Conservation (phyloP, 1,140 invertebrate genomes). For the Zaprionus inermis region DNA sequence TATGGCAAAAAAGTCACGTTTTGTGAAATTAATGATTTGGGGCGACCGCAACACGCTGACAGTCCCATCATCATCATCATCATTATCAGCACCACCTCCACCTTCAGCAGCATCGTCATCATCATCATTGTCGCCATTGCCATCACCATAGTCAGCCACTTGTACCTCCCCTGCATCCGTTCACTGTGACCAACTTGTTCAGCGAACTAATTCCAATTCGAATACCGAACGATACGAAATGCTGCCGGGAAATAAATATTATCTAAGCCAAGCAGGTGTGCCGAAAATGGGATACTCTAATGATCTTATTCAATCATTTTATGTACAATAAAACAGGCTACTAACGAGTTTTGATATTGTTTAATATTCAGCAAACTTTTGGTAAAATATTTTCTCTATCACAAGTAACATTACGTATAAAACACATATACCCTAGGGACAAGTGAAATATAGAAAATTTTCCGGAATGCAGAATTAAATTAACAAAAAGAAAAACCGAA, state of each 20-base stretch:
- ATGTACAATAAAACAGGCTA: too few relatives aligned
- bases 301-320: neutral
- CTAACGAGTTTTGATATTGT: too few relatives aligned
- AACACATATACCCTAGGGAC: neutral
- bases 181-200: too few relatives aligned
- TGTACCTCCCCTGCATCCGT: too few relatives aligned
- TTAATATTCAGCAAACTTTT: too few relatives aligned
- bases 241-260: neutral
- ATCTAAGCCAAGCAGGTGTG: neutral
- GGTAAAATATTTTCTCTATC: too few relatives aligned
- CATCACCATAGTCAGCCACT: constrained; percentile 13
- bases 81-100: constrained; percentile 1
- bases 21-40: constrained; percentile 79
- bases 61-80: constrained; percentile 38
- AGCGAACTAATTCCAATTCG: constrained; percentile 2
- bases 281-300: neutral
- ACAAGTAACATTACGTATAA: neutral
- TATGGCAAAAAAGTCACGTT: constrained; percentile 82
- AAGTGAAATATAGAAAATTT: neutral
- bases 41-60: constrained; percentile 65
- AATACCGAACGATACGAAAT: constrained; percentile 1
- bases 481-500: neutral
- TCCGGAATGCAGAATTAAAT: neutral
- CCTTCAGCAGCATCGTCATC: constrained; percentile 16
- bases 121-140: constrained; percentile 9